These are phyloP conservation scores for Metacarcinus magister DNA, from an alignment of 2,888 invertebrate genomes.

Conservation along the genomic window DNA sequence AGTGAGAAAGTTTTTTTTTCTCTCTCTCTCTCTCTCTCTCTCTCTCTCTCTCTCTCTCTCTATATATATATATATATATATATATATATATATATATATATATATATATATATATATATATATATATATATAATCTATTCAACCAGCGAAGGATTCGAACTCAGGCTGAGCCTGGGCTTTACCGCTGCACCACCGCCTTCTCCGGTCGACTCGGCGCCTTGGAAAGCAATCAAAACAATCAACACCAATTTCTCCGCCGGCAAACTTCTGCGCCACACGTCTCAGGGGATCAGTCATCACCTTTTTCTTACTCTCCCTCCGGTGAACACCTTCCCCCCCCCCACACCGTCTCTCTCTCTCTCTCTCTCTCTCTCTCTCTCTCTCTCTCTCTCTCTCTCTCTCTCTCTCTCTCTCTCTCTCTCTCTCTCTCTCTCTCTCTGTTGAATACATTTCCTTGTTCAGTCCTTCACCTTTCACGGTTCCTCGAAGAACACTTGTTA, in stretches of 20 bases:
- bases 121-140: background rate
- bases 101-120: background rate
- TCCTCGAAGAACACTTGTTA: background rate
- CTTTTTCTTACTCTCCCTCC: background rate
- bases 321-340: background rate
- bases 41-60: background rate
- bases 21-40: constrained; percentile 39
- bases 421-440: constrained; percentile 57
- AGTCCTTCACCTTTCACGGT: too few species aligned
- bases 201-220: background rate
- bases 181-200: background rate
- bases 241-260: constrained; percentile 32
- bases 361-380: background rate
- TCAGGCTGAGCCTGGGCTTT: background rate
- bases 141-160: background rate
- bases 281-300: constrained; percentile 17
- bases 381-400: constrained; percentile 9
- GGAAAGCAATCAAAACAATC: constrained; percentile 45
- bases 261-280: constrained; percentile 19
- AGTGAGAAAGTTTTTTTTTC: background rate
- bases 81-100: background rate
- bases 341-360: background rate
- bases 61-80: background rate
- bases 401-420: constrained; percentile 59
- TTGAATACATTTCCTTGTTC: too few species aligned